phyloP scores from a whole-genome alignment of 2,888 invertebrate species.

The Tricholauxania praeusta region DNA sequence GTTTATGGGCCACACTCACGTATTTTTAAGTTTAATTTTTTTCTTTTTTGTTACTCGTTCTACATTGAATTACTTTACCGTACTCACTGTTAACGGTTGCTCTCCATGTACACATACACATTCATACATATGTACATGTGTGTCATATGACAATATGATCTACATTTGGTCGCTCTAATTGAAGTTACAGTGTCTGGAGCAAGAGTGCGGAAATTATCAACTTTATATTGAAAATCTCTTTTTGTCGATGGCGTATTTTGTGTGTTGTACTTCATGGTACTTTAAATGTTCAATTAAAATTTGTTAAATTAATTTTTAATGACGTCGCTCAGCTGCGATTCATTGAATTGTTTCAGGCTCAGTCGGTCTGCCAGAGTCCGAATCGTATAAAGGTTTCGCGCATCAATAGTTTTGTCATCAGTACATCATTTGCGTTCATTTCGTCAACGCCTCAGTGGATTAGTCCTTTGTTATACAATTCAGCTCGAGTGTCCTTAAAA shows the following conservation, averaged over 20 bases:
- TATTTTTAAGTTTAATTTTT: neutral
- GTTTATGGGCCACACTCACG: constrained; percentile 14
- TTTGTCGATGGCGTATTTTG: neutral
- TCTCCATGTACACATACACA: too few relatives aligned
- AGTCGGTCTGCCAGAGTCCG: constrained; percentile 34
- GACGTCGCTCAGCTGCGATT: constrained; percentile 14
- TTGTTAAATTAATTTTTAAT: constrained; percentile 36
- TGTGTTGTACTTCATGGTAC: constrained; percentile 13
- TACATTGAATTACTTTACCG: too few relatives aligned
- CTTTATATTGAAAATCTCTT: too few relatives aligned
- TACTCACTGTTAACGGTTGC: too few relatives aligned
- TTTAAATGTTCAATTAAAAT: constrained; percentile 58
- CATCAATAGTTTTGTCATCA: constrained; percentile 52
- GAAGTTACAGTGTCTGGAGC: too few relatives aligned
- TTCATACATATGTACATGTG: too few relatives aligned
- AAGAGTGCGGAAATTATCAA: too few relatives aligned
- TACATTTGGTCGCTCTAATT: too few relatives aligned
- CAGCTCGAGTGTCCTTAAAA: constrained; percentile 42
- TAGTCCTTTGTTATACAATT: neutral
- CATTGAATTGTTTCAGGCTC: neutral
- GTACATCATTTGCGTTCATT: constrained; percentile 54
- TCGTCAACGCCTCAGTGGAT: constrained; percentile 36
- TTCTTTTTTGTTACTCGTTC: too few relatives aligned
- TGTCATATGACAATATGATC: too few relatives aligned
- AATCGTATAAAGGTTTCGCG: constrained; percentile 58